Base-by-base conservation (phyloP, 2,797 vertebrate species). In the Diglossa cyanea region DNA sequence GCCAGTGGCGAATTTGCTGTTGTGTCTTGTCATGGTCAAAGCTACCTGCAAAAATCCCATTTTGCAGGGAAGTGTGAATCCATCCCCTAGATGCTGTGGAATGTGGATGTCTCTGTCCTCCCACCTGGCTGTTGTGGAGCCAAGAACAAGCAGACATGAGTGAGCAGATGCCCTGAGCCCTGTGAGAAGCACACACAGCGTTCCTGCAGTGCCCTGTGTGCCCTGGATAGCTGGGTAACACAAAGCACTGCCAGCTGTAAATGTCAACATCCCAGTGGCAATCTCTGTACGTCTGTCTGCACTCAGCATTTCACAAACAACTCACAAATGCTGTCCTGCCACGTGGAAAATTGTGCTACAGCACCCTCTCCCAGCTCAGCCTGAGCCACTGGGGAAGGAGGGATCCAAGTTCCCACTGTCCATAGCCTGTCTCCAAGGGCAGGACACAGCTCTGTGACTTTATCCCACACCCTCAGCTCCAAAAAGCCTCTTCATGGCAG, bases 261-360 rank as follows among this genome's bases (percentile, higher is more conserved):
- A 95, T 95, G 93, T 91, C 92, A 96, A 14, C 68, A 30, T 63
- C 87, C 73, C 80, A 25, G 2, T 42, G 92, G 88, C 85, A 87
- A 78, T 89, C 77, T 55, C 44, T 63, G 79, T 72, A 42, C 60
- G 37, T 91, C 72, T 93, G 72, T 48, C 58, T 88, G 90, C 71
- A 39, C 78, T 44, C 60, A 82, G 77, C 44, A 9, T 73, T 81
- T 79, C 74, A 77, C 47, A 44, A 94, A 60, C 45, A 74, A 10
- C 76, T 86, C 6, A 0, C 25, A 51, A 60, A 35, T 39, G 57
- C 3, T 72, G 51, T 65, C 31, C 58, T 88, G 61, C 53, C 45
- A 37, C 1, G 3, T 8, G 24, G 74, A 61, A 54, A 40, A 72
- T 19, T 33, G 33, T 74, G 72, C 70, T 55, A 23, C 25, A 60